These are phyloP conservation scores for Aphrophora alni DNA, from an alignment of 2,888 invertebrate species.

Conservation along the genomic window DNA sequence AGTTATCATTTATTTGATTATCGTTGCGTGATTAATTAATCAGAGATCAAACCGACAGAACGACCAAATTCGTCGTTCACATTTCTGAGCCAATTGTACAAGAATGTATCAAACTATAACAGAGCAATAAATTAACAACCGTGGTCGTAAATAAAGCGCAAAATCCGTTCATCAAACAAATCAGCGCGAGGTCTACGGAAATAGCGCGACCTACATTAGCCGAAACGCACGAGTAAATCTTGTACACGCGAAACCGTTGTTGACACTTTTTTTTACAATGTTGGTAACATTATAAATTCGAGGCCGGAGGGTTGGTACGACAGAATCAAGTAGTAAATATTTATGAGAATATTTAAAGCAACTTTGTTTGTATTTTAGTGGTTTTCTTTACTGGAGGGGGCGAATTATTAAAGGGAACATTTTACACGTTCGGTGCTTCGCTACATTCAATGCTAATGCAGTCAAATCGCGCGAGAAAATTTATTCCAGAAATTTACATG, in stretches of 20 bases:
- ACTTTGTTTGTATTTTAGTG: not conserved
- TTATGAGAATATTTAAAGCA: not conserved
- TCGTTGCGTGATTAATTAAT: too few relatives aligned
- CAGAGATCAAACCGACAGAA: too few relatives aligned
- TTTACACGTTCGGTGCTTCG: too few relatives aligned
- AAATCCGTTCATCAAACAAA: too few relatives aligned
- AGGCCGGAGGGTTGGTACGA: not conserved
- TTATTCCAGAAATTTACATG: not conserved
- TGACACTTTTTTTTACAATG: not conserved
- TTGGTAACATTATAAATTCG: not conserved
- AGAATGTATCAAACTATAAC: not conserved
- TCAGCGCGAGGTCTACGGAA: too few relatives aligned
- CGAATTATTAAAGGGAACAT: not conserved
- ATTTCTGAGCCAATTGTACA: not conserved
- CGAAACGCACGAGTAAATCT: not conserved
- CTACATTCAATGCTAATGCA: not conserved
- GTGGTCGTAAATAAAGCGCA: too few relatives aligned
- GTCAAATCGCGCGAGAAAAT: not conserved
- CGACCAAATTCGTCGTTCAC: too few relatives aligned
- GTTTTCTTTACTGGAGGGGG: not conserved
- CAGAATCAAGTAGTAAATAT: not conserved
- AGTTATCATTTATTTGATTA: too few relatives aligned
- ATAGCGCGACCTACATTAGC: too few relatives aligned
- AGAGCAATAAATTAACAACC: not conserved
- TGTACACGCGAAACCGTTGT: not conserved